Evolutionary conservation across 2,113 vertebrate species (phyloP), one percentile per base, ranked within the genome.

Genomic region (Calypte anna): DNA sequence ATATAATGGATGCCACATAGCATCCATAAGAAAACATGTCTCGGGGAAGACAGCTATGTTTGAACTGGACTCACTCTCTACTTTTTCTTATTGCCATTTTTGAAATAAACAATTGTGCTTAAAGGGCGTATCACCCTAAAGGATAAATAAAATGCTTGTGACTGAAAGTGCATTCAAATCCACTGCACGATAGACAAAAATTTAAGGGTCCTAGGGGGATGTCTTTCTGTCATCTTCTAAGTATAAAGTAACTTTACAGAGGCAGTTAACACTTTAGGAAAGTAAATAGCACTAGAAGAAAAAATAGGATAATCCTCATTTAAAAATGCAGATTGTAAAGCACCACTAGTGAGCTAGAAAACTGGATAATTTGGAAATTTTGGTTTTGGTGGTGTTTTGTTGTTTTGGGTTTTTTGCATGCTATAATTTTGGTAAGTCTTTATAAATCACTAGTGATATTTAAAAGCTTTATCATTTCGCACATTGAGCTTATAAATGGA

Each of bases 21-120:
- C 14, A 75, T 78, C 51, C 64, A 30, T 75, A 93, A 90, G 68
- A 95, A 94, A 97, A 94, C 94, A 72, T 94, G 91, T 97, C 58
- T 96, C 36, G n/a, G 36, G n/a, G 30, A 88, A 95, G 94, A 95
- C 82, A 88, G 62, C 90, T 96, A 46, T 69, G 25, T 82, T 95
- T 97, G 95, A 82, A 96, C 72, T 58, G 33, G 62, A 53, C 70
- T 93, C 78, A 50, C 74, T 78, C 55, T 91, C 93, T 77, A 12
- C 0, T 80, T 95, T 94, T 94, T 77, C 63, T 87, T 90, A 81
- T 12, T 95, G 51, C n/a, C 17, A 12, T 92, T 96, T 97, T 91
- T 96, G 88, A 97, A 97, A 95, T 91, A 91, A 91, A 76, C 91
- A 96, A 77, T 86, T 83, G 79, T 89, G 46, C 96, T 96, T 88